Conservation (phyloP, 2,797 vertebrate species). For the Catostomus latipinnis region DNA sequence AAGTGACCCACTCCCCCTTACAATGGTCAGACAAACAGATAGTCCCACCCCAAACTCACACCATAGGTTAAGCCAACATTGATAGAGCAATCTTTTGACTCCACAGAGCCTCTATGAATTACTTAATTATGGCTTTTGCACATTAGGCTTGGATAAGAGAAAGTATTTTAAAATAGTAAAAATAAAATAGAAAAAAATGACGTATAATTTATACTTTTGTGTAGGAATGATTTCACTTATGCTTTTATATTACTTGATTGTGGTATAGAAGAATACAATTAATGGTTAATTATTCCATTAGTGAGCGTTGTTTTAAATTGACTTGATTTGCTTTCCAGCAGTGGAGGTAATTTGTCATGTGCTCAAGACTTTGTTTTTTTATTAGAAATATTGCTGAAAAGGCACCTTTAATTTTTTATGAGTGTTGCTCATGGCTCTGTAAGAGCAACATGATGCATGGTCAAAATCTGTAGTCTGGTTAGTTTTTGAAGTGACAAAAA, state of each 20-base stretch:
- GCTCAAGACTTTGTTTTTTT: conserved; percentile 29
- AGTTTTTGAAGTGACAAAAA: conserved; percentile 37
- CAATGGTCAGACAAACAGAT: too few species aligned
- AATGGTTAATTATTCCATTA: conserved; percentile 12
- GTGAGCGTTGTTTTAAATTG: conserved; percentile 28
- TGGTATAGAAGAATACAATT: conserved; percentile 4
- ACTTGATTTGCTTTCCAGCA: conserved; percentile 37
- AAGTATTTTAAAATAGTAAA: too few species aligned
- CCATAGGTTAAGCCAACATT: too few species aligned
- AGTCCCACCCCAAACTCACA: too few species aligned
- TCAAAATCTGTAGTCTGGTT: conserved; percentile 22
- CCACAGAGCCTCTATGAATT: too few species aligned
- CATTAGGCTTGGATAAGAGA: too few species aligned
- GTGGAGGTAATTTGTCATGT: conserved; percentile 32
- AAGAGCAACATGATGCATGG: conserved; percentile 30
- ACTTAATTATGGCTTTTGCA: too few species aligned
- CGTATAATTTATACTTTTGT: neutral
- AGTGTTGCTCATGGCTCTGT: conserved; percentile 11
- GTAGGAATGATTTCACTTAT: neutral
- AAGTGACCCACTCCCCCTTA: too few species aligned
- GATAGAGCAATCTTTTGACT: too few species aligned
- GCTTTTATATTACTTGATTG: neutral
- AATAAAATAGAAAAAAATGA: neutral
- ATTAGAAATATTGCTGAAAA: conserved; percentile 44
- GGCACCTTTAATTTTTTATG: conserved; percentile 45